Percentiles rank a stretch among this genome's conserved stretches.
Evolutionary conservation across 2,113 vertebrate species (phyloP).

Genomic region (Lamprologus speciosus): DNA sequence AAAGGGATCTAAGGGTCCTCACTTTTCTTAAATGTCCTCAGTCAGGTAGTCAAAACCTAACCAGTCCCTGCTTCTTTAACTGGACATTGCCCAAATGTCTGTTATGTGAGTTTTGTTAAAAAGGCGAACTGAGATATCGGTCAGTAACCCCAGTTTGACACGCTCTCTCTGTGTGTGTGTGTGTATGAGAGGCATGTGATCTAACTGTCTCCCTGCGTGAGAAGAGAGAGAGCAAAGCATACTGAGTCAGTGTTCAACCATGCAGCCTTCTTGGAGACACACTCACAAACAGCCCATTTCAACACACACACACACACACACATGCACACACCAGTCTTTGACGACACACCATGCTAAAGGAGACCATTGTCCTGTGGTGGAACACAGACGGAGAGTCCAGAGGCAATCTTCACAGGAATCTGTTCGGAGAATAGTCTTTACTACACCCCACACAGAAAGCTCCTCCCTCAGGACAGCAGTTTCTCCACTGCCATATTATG

Average conservation of each 20-base stretch:
- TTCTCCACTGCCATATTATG: not conserved
- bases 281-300: conserved; percentile 2
- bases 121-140: not conserved
- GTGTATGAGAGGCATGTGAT: conserved; percentile 34
- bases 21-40: not conserved
- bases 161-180: not conserved
- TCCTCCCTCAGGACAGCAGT: not conserved
- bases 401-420: conserved; percentile 48
- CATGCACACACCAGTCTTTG: not conserved
- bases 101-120: conserved; percentile 9
- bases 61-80: not conserved
- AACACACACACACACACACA: not conserved
- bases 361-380: conserved; percentile 44
- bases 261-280: not conserved
- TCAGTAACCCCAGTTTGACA: conserved; percentile 15
- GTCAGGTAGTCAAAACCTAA: not conserved
- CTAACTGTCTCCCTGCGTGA: conserved; percentile 34
- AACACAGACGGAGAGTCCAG: conserved; percentile 19
- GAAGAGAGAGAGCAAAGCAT: conserved; percentile 31
- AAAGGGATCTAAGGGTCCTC: not conserved
- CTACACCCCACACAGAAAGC: not conserved
- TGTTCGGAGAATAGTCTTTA: not conserved
- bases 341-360: conserved; percentile 29
- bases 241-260: conserved; percentile 48
- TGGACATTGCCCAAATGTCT: not conserved